Base-by-base conservation (phyloP, 2,888 invertebrate species). In the Xestia rhomboidea region DNA sequence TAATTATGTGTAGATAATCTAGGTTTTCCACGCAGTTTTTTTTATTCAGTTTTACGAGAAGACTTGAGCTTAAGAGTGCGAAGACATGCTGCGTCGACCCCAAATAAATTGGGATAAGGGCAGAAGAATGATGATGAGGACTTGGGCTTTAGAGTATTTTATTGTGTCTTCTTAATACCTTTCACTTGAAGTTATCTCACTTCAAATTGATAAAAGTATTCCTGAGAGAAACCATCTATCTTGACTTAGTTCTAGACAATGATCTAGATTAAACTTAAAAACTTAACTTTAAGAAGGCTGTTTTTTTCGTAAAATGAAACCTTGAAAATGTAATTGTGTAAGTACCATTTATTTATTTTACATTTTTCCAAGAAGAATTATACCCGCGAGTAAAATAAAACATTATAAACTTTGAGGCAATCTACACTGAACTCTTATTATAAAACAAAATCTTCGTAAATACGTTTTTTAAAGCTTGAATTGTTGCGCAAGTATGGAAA, bases 401-500 rank as follows among this genome's bases (percentile, higher is more conserved):
- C 4, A 62, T 51, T 69, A 38, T 44, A 27, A 81, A 66, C 30
- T 74, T 71, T 46, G 0, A 49, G 57, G 54, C 70, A 79, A 57
- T 73, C 38, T 57, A 34, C 38, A 41, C 62, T 27, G 21, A 79
- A 68, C 64, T 66, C 60, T 68, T 69, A 67, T 49, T 69, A 77
- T 46, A 57, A 63, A 80, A 68, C 46, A 76, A 71, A 69, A 62
- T 73, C 73, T 69, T 76, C 44, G 5, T 54, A 64, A 75, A 78
- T 70, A 77, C 34, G 30, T 74, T 81, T 67, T 73, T 71, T 75
- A 76, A 79, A 73, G 67, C 71, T 82, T 78, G 44, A 71, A 82
- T 78, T 79, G 72, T 81, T 77, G 38, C 18, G 27, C 24, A 76
- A 80, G 54, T 72, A 80, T 68, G 66, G 57, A 64, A 83, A 85